These are phyloP conservation scores for Lordiphosa andalusiaca DNA, from an alignment of 2,888 invertebrate genomes.

Conservation along the genomic window DNA sequence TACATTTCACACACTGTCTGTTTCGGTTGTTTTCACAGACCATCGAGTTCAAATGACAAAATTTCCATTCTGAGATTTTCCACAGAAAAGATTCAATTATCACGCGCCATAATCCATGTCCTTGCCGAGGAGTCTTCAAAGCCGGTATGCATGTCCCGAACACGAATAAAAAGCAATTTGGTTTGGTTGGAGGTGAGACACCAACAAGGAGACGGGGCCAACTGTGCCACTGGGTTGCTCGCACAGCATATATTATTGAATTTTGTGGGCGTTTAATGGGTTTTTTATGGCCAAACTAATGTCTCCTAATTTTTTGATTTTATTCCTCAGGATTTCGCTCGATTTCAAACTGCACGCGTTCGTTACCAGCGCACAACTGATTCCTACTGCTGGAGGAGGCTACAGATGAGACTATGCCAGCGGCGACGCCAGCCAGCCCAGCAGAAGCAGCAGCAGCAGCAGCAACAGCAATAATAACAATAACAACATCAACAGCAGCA, in stretches of 20 bases:
- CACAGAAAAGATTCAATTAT: slow-evolving; percentile 47
- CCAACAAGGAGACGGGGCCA: slow-evolving; percentile 27
- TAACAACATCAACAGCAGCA: slow-evolving; percentile 22
- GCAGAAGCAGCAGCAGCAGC: slow-evolving; percentile 30
- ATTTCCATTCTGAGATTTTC: slow-evolving; percentile 50
- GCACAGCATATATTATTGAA: slow-evolving; percentile 43
- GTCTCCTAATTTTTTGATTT: background rate
- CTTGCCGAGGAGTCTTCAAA: slow-evolving; percentile 12
- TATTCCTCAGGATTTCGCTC: slow-evolving; percentile 9
- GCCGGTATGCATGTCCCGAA: slow-evolving; percentile 10
- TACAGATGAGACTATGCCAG: slow-evolving; percentile 45
- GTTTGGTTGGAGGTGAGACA: slow-evolving; percentile 46
- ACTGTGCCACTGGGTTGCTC: slow-evolving; percentile 34
- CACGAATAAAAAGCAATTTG: slow-evolving; percentile 45
- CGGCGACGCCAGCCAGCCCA: slow-evolving; percentile 17
- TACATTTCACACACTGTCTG: slow-evolving; percentile 1
- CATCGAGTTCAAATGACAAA: slow-evolving; percentile 51
- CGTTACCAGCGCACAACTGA: slow-evolving; percentile 75
- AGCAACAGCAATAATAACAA: slow-evolving; percentile 16
- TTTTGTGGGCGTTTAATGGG: slow-evolving; percentile 3
- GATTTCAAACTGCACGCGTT: slow-evolving; percentile 69
- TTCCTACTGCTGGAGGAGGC: slow-evolving; percentile 37
- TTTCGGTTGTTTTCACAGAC: slow-evolving; percentile 47
- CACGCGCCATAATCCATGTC: slow-evolving; percentile 50
- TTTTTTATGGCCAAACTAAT: slow-evolving; percentile 5